Evolutionary conservation across 2,888 invertebrate species (phyloP).

Genomic region (Mimas tiliae): DNA sequence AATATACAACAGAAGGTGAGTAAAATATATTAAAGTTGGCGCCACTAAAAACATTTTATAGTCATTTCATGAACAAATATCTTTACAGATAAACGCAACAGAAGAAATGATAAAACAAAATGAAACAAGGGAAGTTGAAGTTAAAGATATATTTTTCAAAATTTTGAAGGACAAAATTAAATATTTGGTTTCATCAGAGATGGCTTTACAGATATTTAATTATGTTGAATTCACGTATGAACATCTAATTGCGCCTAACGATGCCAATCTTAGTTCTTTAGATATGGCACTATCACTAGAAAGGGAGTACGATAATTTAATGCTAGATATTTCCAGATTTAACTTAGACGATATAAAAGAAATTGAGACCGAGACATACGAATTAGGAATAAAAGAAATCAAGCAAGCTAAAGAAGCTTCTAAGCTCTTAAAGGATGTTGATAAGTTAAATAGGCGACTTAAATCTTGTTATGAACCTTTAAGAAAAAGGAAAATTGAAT

Average conservation of each 20-base stretch:
- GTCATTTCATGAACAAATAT: neutral
- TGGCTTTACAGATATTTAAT: slow-evolving; percentile 85
- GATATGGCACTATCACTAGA: slow-evolving; percentile 87
- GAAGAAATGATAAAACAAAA: slow-evolving; percentile 62
- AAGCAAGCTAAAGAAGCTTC: slow-evolving; percentile 67
- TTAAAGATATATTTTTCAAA: slow-evolving; percentile 68
- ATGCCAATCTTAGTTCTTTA: slow-evolving; percentile 83
- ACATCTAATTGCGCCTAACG: slow-evolving; percentile 85
- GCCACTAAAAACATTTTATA: neutral
- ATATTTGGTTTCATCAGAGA: slow-evolving; percentile 83
- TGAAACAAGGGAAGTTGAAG: slow-evolving; percentile 62
- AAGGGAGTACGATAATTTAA: slow-evolving; percentile 71
- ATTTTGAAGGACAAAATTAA: slow-evolving; percentile 76
- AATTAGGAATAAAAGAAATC: slow-evolving; percentile 58
- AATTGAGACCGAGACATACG: slow-evolving; percentile 72
- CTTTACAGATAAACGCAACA: slow-evolving; percentile 60
- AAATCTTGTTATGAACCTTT: slow-evolving; percentile 70
- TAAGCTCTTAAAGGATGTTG: slow-evolving; percentile 70
- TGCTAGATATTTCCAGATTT: slow-evolving; percentile 69
- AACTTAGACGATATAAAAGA: slow-evolving; percentile 65
- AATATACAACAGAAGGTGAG: slow-evolving; percentile 69
- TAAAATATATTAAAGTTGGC: neutral
- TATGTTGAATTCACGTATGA: slow-evolving; percentile 88
- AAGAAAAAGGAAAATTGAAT: slow-evolving; percentile 45
- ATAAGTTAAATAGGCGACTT: slow-evolving; percentile 69